phyloP scores from a whole-genome alignment of 2,888 invertebrate species.

The Epirrhoe alternata region DNA sequence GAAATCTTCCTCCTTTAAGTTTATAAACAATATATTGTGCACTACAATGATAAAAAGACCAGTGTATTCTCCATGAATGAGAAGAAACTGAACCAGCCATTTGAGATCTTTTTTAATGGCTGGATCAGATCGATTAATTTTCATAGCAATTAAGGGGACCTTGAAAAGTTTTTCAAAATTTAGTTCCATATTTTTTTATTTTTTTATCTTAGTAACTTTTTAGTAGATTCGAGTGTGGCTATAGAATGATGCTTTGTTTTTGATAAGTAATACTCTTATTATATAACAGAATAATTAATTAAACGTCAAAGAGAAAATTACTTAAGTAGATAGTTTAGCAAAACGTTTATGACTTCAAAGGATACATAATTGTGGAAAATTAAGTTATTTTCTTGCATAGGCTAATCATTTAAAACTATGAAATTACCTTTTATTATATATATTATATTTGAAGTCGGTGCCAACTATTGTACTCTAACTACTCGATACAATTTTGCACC shows the following conservation, averaged over 20 bases:
- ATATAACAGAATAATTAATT: background rate
- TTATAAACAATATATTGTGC: slow-evolving; percentile 40
- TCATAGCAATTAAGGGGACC: slow-evolving; percentile 34
- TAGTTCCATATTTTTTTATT: slow-evolving; percentile 42
- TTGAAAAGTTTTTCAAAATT: slow-evolving; percentile 45
- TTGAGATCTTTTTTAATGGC: slow-evolving; percentile 34
- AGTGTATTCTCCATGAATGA: slow-evolving; percentile 28
- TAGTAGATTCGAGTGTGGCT: background rate
- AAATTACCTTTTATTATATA: too few species aligned
- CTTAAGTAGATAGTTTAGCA: too few species aligned
- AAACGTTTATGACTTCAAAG: too few species aligned
- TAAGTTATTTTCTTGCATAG: too few species aligned
- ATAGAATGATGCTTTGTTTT: background rate
- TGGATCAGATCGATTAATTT: slow-evolving; percentile 41
- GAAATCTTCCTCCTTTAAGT: slow-evolving; percentile 42
- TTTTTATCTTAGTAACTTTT: background rate
- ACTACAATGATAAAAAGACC: slow-evolving; percentile 19
- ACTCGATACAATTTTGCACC: too few species aligned
- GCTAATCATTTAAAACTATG: too few species aligned
- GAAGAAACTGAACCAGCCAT: slow-evolving; percentile 41
- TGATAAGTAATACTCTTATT: background rate
- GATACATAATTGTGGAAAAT: too few species aligned
- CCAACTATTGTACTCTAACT: too few species aligned
- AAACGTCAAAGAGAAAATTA: too few species aligned
- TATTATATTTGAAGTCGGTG: too few species aligned